Evolutionary conservation across 2,113 vertebrate genomes (phyloP).

Genomic region (Hyperopisus bebe): DNA sequence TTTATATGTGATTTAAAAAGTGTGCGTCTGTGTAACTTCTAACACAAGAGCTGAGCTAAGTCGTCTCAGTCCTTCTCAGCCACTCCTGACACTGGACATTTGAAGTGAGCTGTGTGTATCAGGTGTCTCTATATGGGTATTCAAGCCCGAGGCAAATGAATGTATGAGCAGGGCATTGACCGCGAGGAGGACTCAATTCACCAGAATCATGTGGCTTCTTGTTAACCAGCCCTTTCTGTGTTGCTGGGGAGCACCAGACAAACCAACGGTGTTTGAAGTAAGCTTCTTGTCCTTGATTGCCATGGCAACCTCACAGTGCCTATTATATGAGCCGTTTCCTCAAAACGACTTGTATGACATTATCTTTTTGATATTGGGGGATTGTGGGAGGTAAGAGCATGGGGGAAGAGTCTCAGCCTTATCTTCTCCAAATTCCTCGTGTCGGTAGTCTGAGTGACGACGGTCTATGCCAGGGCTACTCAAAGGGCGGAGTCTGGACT

Average conservation of each 20-base stretch:
- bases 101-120: background rate
- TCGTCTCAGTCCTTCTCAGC: background rate
- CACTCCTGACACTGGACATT: background rate
- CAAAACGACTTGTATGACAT: background rate
- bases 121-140: background rate
- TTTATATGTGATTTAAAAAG: background rate
- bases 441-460: background rate
- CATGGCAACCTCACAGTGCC: conserved; percentile 29
- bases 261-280: background rate
- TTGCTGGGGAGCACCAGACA: background rate
- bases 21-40: background rate
- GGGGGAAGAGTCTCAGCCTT: background rate
- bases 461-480: background rate
- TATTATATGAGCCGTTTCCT: conserved; percentile 8
- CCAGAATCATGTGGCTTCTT: background rate
- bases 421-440: background rate
- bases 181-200: background rate
- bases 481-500: background rate
- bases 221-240: background rate
- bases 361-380: background rate
- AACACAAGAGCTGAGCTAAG: background rate
- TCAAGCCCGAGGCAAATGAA: background rate
- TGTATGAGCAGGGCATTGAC: background rate
- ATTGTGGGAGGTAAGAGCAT: background rate
- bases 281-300: conserved; percentile 31